Conservation (phyloP, 2,797 vertebrate species). For the Cetoscarus ocellatus region DNA sequence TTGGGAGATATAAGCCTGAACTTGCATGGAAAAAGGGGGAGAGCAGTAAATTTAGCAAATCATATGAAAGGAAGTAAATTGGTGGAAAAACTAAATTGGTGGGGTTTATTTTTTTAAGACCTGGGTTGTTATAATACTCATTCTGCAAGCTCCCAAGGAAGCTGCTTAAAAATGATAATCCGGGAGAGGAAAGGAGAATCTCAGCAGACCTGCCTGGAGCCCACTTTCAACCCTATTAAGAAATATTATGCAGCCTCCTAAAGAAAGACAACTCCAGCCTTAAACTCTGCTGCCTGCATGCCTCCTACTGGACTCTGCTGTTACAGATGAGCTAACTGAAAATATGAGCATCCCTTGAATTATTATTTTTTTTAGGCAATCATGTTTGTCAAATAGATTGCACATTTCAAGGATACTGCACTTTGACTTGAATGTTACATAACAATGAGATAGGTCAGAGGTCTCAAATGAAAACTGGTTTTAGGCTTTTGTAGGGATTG, state of each 20-base stretch:
- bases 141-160: constrained; percentile 84
- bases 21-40: constrained; percentile 13
- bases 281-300: constrained; percentile 76
- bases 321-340: constrained; percentile 33
- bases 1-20: constrained; percentile 34
- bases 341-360: constrained; percentile 27
- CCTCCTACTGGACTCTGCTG: constrained; percentile 40
- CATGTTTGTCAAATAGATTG: background rate
- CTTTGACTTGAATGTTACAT: too few relatives aligned
- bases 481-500: too few relatives aligned
- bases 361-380: constrained; percentile 3
- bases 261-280: constrained; percentile 73
- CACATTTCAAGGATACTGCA: too few relatives aligned
- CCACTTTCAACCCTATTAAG: constrained; percentile 85
- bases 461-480: too few relatives aligned
- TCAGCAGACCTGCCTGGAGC: constrained; percentile 83
- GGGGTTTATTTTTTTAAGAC: constrained; percentile 36
- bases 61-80: constrained; percentile 59
- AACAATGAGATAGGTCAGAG: too few relatives aligned
- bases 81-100: constrained; percentile 69
- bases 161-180: constrained; percentile 89
- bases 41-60: constrained; percentile 35
- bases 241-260: constrained; percentile 84
- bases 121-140: constrained; percentile 68
- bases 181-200: constrained; percentile 81